These are phyloP conservation scores for Trematocara macrostoma DNA, from an alignment of 2,113 vertebrate genomes.

Conservation along the genomic window DNA sequence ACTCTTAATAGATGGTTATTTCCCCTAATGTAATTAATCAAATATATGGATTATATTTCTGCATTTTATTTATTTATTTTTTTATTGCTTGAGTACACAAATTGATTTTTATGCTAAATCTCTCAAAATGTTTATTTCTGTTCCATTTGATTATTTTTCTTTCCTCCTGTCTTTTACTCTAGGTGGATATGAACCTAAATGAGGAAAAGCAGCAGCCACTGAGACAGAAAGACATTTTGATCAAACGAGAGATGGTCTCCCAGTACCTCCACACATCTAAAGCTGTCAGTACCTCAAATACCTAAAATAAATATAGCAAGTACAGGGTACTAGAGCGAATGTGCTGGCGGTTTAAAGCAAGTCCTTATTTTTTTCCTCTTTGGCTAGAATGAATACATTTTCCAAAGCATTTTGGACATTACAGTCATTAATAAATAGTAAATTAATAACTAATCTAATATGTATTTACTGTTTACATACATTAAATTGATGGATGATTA, in stretches of 20 bases:
- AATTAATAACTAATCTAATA: neutral
- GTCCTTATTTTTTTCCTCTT: neutral
- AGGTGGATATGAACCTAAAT: slow-evolving; percentile 89
- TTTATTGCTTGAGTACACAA: neutral
- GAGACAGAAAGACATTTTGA: slow-evolving; percentile 77
- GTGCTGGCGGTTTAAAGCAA: neutral
- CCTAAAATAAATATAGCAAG: neutral
- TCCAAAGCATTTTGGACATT: neutral
- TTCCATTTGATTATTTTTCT: neutral
- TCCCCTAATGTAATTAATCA: neutral
- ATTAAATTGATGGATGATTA: neutral
- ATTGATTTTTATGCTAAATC: neutral
- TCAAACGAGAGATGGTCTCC: slow-evolving; percentile 86
- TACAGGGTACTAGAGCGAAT: neutral
- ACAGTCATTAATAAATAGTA: neutral
- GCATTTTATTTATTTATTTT: neutral
- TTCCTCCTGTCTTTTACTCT: neutral
- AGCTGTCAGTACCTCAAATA: slow-evolving; percentile 71
- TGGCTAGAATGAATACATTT: neutral
- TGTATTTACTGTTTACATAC: neutral
- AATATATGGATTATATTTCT: neutral
- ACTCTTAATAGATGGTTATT: neutral
- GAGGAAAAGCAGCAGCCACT: slow-evolving; percentile 82
- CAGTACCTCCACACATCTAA: slow-evolving; percentile 83
- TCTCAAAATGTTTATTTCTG: neutral